Base-by-base conservation (phyloP, 2,888 invertebrate species). In the Baccha elongata region DNA sequence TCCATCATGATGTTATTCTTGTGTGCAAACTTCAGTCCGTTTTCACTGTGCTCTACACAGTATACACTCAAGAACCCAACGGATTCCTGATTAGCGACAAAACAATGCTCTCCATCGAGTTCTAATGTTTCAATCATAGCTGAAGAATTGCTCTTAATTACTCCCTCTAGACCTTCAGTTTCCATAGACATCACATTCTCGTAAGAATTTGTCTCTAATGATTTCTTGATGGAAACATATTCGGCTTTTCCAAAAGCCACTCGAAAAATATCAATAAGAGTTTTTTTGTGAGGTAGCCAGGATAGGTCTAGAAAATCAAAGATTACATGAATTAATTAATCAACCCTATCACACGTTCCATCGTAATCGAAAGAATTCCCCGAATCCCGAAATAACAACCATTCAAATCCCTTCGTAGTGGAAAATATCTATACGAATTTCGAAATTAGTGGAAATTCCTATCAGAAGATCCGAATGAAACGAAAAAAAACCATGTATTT, bases 231-330 rank as follows among this genome's bases (percentile, higher is more conserved):
- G 4, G 83, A 62, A 6, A 86, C 69, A 35, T 84, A 81, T 2
- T 86, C 84, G 0, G 79, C 64, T 5, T 78, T 76, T 13, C 85
- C 75, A 35, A 86, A 81, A 0, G 72, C 84, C 26, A 85, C 64
- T n/a, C 80, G 68, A 17, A 85, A 74, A 11, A 85, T 81, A 46
- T 86, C 86, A 8, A 86, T 65, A 0, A 85, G 75, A 8, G 64
- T 17, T 26, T 81, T 17, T 19, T 85, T 78, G 1, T 84, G 76
- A 17, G 86, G 86, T 15, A 86, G 44, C 86, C 86, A 87, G 0
- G 85, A 68, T 4, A 86, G 73, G 29, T 85, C 87, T 87, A 68
- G 3, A 84, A 85, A 23, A 32, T n/a, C n/a, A n/a, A n/a, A n/a
- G n/a, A n/a, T n/a, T n/a, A n/a, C n/a, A n/a, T n/a, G n/a, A n/a